phyloP scores from a whole-genome alignment of 2,888 invertebrate genomes.

The Melinopterus prodromus region DNA sequence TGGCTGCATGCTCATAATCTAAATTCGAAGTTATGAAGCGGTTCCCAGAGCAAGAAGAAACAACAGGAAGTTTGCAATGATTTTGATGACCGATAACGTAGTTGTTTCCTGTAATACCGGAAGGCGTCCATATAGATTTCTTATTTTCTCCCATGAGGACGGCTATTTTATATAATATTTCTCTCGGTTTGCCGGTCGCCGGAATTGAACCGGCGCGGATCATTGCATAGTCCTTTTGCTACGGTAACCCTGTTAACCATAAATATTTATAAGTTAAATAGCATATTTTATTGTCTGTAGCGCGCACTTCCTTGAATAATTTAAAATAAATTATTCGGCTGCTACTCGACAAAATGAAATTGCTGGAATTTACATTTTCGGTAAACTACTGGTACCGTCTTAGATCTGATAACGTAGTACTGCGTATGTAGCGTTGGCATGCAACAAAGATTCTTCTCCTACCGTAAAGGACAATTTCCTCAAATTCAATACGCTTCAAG shows the following conservation, averaged over 20 bases:
- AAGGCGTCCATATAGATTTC: neutral
- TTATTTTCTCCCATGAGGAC: neutral
- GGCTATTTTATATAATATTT: neutral
- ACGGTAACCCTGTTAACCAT: conserved; percentile 22
- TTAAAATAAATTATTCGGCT: conserved; percentile 18
- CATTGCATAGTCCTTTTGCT: conserved; percentile 5
- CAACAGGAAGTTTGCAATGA: conserved; percentile 4
- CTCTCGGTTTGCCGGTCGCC: neutral
- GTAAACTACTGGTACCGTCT: neutral
- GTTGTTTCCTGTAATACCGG: neutral
- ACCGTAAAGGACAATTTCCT: neutral
- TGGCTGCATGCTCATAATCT: neutral
- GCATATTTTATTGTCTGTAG: conserved; percentile 25
- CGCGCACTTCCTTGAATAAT: conserved; percentile 26
- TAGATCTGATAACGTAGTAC: neutral
- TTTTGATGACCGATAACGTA: neutral
- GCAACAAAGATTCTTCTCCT: neutral
- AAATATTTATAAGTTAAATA: conserved; percentile 25
- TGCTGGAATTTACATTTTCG: conserved; percentile 21
- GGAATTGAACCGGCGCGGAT: neutral
- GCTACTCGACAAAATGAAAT: conserved; percentile 26
- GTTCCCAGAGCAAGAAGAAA: conserved; percentile 4
- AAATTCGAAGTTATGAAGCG: neutral
- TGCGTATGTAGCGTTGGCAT: neutral
- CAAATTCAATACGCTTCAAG: neutral